These are phyloP conservation scores for Acanthisitta chloris DNA, from an alignment of 2,113 vertebrate genomes.

Conservation along the genomic window DNA sequence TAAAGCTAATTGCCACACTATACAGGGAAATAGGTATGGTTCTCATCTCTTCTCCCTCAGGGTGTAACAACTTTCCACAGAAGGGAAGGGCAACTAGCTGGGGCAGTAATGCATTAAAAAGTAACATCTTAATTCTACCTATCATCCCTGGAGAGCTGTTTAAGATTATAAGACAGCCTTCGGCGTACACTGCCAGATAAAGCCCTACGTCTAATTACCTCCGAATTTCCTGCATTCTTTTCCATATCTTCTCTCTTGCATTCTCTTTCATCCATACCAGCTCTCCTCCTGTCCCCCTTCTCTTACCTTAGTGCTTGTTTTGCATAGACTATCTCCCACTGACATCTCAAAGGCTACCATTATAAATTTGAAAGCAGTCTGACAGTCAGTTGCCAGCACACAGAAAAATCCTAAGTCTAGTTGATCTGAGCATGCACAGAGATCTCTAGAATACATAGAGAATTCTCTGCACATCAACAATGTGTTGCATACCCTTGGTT, in stretches of 20 bases:
- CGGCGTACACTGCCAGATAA: not conserved
- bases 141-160: not conserved
- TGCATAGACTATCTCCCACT: not conserved
- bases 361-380: not conserved
- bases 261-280: not conserved
- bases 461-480: not conserved
- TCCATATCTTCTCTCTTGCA: not conserved
- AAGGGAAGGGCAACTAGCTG: not conserved
- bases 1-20: constrained; percentile 6
- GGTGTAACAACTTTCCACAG: constrained; percentile 8
- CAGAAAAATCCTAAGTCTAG: not conserved
- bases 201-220: not conserved
- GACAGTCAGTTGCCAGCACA: not conserved
- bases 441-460: not conserved
- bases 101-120: not conserved
- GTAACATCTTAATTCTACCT: not conserved
- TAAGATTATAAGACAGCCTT: not conserved
- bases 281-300: not conserved
- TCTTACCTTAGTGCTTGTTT: not conserved
- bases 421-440: not conserved
- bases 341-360: not conserved
- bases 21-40: not conserved
- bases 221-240: not conserved
- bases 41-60: not conserved
- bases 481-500: not conserved